phyloP scores from a whole-genome alignment of 2,888 invertebrate species.

The Cantharis lateralis region DNA sequence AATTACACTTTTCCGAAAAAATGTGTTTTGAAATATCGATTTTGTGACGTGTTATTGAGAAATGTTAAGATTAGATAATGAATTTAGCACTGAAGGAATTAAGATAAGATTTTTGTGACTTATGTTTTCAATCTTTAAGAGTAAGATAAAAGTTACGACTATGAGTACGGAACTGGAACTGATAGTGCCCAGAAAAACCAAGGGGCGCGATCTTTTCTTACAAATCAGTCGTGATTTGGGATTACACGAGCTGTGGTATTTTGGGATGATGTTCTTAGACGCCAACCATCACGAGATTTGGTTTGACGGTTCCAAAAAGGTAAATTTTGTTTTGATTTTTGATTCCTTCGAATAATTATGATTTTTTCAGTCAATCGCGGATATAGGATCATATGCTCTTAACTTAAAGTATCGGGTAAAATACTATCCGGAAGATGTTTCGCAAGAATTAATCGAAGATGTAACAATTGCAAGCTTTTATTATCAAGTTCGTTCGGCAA shows the following conservation, averaged over 20 bases:
- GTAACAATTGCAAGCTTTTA: slow-evolving; percentile 94
- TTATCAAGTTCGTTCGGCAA: slow-evolving; percentile 91
- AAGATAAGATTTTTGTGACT: background rate
- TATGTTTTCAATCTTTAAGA: slow-evolving; percentile 9
- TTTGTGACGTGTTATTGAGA: background rate
- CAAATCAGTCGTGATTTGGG: slow-evolving; percentile 49
- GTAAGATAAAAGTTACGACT: slow-evolving; percentile 44
- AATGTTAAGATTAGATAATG: background rate
- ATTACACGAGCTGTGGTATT: slow-evolving; percentile 52
- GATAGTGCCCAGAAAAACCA: slow-evolving; percentile 44
- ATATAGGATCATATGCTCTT: slow-evolving; percentile 38
- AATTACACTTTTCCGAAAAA: background rate
- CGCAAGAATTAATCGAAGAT: slow-evolving; percentile 97
- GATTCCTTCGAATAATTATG: background rate
- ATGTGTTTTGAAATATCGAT: background rate
- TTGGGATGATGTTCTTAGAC: slow-evolving; percentile 48
- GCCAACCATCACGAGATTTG: slow-evolving; percentile 45
- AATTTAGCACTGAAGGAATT: background rate
- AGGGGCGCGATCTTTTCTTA: slow-evolving; percentile 44
- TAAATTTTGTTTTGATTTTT: slow-evolving; percentile 20
- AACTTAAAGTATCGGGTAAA: slow-evolving; percentile 75
- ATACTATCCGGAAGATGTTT: slow-evolving; percentile 99
- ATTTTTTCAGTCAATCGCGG: slow-evolving; percentile 42
- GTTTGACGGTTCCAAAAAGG: slow-evolving; percentile 53
- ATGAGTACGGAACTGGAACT: slow-evolving; percentile 49